These are phyloP conservation scores for Aspidoscelis tigris DNA, from an alignment of 2,113 vertebrate genomes.

Conservation along the genomic window DNA sequence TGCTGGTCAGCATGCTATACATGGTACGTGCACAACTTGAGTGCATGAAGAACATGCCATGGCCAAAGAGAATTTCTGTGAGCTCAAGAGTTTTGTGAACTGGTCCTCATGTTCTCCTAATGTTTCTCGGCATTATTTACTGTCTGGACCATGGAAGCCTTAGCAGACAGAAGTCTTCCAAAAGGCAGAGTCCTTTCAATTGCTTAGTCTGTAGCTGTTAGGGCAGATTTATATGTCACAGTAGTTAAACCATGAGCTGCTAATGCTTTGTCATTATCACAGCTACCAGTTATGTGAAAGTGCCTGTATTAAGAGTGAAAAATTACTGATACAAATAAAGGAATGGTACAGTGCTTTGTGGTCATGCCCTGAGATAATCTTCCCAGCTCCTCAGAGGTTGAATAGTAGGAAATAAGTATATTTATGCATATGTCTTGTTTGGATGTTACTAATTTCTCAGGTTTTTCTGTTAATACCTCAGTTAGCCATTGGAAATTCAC, in stretches of 20 bases:
- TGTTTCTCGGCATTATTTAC: not conserved
- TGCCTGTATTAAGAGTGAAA: not conserved
- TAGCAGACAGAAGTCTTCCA: not conserved
- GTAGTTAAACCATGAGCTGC: conserved; percentile 15
- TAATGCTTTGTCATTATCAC: conserved; percentile 49
- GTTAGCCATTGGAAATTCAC: too few relatives aligned
- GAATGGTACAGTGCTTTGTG: too few relatives aligned
- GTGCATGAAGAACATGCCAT: too few relatives aligned
- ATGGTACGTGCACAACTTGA: not conserved
- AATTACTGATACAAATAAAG: not conserved
- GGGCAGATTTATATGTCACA: conserved; percentile 7
- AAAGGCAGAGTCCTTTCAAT: not conserved
- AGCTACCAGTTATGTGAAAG: not conserved
- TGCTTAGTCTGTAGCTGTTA: not conserved
- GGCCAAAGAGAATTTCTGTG: not conserved
- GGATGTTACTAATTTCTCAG: not conserved
- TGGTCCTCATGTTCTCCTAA: not conserved
- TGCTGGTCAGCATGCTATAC: not conserved
- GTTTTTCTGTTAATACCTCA: not conserved
- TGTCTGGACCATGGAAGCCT: not conserved
- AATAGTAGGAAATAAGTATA: not conserved
- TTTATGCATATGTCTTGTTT: not conserved
- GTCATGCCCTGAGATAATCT: not conserved
- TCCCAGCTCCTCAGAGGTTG: too few relatives aligned
- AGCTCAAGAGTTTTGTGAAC: too few relatives aligned